Evolutionary conservation across 1,140 invertebrate species (phyloP).

Genomic region (Pantala flavescens): DNA sequence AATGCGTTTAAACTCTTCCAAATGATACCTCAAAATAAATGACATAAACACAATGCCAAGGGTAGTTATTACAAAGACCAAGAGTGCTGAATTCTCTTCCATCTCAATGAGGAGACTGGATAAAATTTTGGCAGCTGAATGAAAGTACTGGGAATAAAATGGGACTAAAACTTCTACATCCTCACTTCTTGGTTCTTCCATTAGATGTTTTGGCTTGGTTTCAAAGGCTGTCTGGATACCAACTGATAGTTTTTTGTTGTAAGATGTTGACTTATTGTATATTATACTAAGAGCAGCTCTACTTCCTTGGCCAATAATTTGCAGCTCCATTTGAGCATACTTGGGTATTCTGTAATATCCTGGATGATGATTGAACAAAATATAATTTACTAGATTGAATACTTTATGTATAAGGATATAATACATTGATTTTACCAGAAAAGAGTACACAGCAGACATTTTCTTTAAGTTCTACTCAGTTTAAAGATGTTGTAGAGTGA

Average conservation of each 20-base stretch:
- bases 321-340: conserved; percentile 38
- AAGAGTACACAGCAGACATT: too few species aligned
- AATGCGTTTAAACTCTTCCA: conserved; percentile 8
- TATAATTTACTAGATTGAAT: too few species aligned
- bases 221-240: conserved; percentile 14
- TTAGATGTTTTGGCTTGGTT: background rate
- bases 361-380: conserved; percentile 24
- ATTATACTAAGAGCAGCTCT: background rate
- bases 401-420: too few species aligned
- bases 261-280: conserved; percentile 18
- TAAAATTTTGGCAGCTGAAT: background rate
- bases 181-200: background rate
- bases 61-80: background rate
- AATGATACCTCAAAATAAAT: background rate
- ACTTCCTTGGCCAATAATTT: conserved; percentile 38
- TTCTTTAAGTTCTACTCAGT: too few species aligned
- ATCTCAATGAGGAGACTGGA: background rate
- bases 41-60: conserved; percentile 11
- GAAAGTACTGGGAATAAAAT: background rate
- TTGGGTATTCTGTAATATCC: conserved; percentile 76
- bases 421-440: too few species aligned
- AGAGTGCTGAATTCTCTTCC: background rate
- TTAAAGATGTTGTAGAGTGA: too few species aligned
- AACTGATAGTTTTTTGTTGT: conserved; percentile 25
- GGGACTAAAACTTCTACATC: background rate